These are phyloP conservation scores for Bathynomus jamesi DNA, from an alignment of 1,140 invertebrate species.

Conservation along the genomic window DNA sequence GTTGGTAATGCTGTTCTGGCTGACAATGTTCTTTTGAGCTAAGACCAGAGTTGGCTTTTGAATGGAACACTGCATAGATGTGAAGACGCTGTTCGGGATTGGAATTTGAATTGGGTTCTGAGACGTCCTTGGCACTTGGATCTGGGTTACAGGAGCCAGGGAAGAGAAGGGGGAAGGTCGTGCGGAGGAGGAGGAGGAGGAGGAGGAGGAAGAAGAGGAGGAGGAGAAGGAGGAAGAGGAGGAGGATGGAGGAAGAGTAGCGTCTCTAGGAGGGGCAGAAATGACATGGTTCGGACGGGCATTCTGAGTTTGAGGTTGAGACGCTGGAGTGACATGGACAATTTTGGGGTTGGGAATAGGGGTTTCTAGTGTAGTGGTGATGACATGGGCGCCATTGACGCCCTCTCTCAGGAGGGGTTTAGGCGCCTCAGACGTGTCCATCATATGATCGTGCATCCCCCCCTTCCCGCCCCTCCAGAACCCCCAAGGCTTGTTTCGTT, in stretches of 20 bases:
- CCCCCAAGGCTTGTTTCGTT: not conserved
- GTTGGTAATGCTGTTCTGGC: not conserved
- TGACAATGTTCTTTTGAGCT: not conserved
- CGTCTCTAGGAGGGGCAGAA: not conserved
- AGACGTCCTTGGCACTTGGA: not conserved
- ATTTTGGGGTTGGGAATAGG: not conserved
- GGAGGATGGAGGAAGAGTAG: not conserved
- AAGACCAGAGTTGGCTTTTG: not conserved
- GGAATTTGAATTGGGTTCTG: not conserved
- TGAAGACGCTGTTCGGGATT: not conserved
- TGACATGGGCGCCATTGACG: not conserved
- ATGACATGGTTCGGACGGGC: not conserved
- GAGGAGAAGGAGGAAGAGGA: not conserved
- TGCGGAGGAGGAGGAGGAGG: not conserved
- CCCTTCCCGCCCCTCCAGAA: not conserved
- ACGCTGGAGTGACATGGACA: not conserved
- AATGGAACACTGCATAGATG: not conserved
- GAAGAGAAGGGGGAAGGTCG: not conserved
- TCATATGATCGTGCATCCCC: not conserved
- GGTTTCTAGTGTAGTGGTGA: not conserved
- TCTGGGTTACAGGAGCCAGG: not conserved
- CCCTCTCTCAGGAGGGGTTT: not conserved
- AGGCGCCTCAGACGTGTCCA: not conserved
- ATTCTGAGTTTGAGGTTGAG: not conserved
- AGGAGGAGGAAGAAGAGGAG: not conserved